These are phyloP conservation scores for Rhabdornis inornatus DNA, from an alignment of 2,113 vertebrate genomes.

Conservation along the genomic window DNA sequence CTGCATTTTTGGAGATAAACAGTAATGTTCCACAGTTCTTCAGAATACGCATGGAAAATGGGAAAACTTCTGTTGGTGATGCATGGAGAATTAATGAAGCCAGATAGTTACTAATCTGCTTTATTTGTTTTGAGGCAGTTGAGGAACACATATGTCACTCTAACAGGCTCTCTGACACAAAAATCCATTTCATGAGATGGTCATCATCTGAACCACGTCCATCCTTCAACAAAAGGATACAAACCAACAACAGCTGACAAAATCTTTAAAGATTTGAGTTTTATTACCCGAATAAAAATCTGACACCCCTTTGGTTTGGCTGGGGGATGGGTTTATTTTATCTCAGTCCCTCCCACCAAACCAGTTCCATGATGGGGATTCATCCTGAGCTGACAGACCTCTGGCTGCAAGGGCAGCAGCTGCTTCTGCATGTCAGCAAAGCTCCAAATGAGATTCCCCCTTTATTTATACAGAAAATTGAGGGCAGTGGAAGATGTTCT, in stretches of 20 bases:
- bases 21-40: not conserved
- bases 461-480: not conserved
- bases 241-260: not conserved
- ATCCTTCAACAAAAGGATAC: not conserved
- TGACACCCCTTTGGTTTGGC: not conserved
- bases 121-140: not conserved
- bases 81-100: not conserved
- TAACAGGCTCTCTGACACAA: not conserved
- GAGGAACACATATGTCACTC: not conserved
- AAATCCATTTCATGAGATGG: rapidly evolving
- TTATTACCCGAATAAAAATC: not conserved
- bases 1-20: not conserved
- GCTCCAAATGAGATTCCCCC: not conserved
- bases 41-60: not conserved
- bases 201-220: not conserved
- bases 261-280: not conserved
- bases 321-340: not conserved
- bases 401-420: not conserved
- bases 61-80: not conserved
- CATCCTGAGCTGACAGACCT: not conserved
- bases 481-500: not conserved
- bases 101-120: not conserved
- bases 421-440: not conserved
- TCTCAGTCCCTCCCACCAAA: not conserved
- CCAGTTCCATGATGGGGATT: rapidly evolving